Evolutionary conservation across 92 coral and sea anemone genomes (phyloP).

Genomic region (Porites lobata): DNA sequence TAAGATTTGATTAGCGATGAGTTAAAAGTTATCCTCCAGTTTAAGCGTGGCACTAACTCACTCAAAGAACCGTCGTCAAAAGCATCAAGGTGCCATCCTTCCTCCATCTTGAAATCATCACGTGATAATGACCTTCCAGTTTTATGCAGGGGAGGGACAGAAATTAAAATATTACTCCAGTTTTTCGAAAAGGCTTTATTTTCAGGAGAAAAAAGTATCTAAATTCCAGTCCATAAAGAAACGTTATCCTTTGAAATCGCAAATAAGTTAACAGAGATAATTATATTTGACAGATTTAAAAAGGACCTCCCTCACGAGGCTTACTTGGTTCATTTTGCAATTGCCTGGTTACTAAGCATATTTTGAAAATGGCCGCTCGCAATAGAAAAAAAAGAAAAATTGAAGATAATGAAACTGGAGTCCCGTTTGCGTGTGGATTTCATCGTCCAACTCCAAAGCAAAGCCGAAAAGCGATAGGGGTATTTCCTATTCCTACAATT

Average conservation of each 20-base stretch:
- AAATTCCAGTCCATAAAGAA: no score
- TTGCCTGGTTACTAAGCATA: constrained; percentile 24
- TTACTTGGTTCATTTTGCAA: not conserved
- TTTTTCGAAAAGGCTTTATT: no score
- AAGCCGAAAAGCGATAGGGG: constrained; percentile 68
- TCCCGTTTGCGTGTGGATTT: constrained; percentile 71
- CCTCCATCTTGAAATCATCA: constrained; percentile 88
- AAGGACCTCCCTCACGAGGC: no score
- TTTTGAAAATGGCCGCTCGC: constrained; percentile 70
- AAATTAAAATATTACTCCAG: no score
- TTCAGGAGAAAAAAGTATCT: no score
- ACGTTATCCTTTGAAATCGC: no score
- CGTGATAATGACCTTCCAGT: constrained; percentile 1
- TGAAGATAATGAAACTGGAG: not conserved
- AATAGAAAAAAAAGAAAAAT: constrained; percentile 52
- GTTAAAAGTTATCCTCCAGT: no score
- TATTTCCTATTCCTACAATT: constrained; percentile 7
- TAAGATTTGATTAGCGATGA: not conserved
- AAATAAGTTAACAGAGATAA: no score
- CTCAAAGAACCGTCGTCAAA: constrained; percentile 98
- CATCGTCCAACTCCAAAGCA: constrained; percentile 60
- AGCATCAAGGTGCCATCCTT: constrained; percentile 94
- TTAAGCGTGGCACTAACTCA: constrained; percentile 58
- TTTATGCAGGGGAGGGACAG: no score
- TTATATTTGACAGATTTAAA: no score